phyloP scores from a whole-genome alignment of 2,113 vertebrate species.

The Pyxicephalus adspersus region DNA sequence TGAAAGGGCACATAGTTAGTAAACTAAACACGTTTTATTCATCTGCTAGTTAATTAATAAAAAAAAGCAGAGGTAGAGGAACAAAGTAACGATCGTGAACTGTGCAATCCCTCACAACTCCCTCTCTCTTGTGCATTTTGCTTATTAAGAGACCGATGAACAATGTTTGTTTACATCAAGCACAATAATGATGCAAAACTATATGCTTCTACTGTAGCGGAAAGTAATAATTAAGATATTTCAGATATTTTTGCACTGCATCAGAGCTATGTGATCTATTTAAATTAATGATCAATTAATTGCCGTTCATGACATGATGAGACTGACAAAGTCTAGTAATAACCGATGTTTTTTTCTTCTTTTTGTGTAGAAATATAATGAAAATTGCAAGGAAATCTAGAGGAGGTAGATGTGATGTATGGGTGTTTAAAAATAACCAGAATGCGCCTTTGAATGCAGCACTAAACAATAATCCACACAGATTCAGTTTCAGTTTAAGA shows the following conservation, averaged over 20 bases:
- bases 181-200: constrained; percentile 51
- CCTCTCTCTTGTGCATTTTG: constrained; percentile 10
- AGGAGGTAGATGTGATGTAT: too few relatives aligned
- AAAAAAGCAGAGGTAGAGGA: neutral
- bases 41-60: constrained; percentile 17
- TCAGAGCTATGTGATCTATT: neutral
- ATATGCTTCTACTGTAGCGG: constrained; percentile 28
- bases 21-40: neutral
- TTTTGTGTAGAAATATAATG: too few relatives aligned
- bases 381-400: too few relatives aligned
- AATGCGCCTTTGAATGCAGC: too few relatives aligned
- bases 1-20: neutral
- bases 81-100: constrained; percentile 28
- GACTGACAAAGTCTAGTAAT: constrained; percentile 7
- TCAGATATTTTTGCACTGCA: neutral
- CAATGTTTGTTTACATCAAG: constrained; percentile 49
- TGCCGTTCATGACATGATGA: constrained; percentile 3
- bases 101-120: neutral
- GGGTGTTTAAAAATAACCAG: too few relatives aligned
- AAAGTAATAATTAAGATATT: constrained; percentile 31
- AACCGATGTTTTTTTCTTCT: neutral
- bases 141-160: constrained; percentile 15
- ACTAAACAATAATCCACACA: too few relatives aligned
- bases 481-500: too few relatives aligned
- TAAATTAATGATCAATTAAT: constrained; percentile 27